Evolutionary conservation across 2,113 vertebrate genomes (phyloP).

Genomic region (Hippotragus niger): DNA sequence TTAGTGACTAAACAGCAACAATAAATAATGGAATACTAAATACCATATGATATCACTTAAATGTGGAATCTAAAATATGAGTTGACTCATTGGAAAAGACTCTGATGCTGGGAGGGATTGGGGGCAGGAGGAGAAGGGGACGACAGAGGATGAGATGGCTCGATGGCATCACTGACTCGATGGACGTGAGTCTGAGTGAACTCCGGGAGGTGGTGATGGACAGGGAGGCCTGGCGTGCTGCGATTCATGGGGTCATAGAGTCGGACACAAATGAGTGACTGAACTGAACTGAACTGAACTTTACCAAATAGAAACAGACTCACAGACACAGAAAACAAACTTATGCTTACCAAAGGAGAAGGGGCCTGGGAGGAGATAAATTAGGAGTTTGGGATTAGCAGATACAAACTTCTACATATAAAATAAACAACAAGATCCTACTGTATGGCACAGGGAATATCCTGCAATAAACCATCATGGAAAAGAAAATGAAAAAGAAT

Average conservation of each 20-base stretch:
- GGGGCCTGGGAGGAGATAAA: background rate
- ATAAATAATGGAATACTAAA: background rate
- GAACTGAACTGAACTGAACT: background rate
- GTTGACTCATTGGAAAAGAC: too few species aligned
- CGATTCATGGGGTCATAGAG: too few species aligned
- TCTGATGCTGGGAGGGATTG: too few species aligned
- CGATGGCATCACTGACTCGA: too few species aligned
- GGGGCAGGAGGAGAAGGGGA: too few species aligned
- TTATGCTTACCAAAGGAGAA: background rate
- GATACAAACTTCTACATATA: background rate
- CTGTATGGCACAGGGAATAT: background rate
- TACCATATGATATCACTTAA: background rate
- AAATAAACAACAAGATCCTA: background rate
- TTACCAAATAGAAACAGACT: background rate
- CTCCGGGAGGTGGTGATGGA: too few species aligned
- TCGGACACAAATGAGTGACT: too few species aligned
- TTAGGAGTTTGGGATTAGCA: background rate
- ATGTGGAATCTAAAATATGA: background rate
- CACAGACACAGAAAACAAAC: background rate
- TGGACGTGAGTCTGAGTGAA: too few species aligned
- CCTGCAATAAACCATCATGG: background rate
- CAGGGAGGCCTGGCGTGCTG: too few species aligned
- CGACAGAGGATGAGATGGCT: too few species aligned
- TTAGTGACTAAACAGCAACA: background rate
- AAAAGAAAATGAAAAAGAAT: background rate